Evolutionary conservation across 2,797 vertebrate genomes (phyloP).

Genomic region (Scolopax rusticola): DNA sequence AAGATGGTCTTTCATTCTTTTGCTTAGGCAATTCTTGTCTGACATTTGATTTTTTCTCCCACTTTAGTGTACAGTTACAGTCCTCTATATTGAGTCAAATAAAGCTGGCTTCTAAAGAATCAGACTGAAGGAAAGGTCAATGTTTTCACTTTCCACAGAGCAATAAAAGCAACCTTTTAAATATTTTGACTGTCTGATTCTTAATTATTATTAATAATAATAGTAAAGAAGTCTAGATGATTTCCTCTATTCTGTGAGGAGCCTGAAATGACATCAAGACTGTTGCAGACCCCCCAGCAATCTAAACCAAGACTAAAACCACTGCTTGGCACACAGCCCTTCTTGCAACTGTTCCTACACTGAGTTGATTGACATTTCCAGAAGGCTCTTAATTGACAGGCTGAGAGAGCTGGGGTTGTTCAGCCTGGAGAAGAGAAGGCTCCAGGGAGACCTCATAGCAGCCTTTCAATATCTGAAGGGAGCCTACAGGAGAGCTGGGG

Average conservation of each 20-base stretch:
- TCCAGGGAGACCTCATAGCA: too few species aligned
- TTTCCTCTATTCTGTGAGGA: background rate
- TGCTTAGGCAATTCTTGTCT: background rate
- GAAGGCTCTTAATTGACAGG: background rate
- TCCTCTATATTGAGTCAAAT: background rate
- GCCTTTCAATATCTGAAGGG: too few species aligned
- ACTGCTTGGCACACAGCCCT: background rate
- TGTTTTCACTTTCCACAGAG: background rate
- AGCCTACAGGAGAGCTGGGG: too few species aligned
- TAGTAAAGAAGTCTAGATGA: background rate
- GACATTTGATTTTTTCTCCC: constrained; percentile 42
- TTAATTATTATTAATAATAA: background rate
- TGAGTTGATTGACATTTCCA: background rate
- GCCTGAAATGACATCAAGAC: background rate
- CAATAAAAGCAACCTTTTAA: background rate
- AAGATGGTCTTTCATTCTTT: constrained; percentile 20
- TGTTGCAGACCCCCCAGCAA: background rate
- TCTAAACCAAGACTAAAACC: background rate
- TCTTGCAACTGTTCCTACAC: background rate
- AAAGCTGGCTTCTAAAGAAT: background rate
- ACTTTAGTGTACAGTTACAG: background rate
- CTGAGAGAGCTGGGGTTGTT: too few species aligned
- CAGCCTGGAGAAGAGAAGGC: too few species aligned
- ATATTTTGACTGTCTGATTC: background rate
- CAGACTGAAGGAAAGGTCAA: background rate